phyloP scores from a whole-genome alignment of 2,113 vertebrate species.

The Mesembrinibis cayennensis region DNA sequence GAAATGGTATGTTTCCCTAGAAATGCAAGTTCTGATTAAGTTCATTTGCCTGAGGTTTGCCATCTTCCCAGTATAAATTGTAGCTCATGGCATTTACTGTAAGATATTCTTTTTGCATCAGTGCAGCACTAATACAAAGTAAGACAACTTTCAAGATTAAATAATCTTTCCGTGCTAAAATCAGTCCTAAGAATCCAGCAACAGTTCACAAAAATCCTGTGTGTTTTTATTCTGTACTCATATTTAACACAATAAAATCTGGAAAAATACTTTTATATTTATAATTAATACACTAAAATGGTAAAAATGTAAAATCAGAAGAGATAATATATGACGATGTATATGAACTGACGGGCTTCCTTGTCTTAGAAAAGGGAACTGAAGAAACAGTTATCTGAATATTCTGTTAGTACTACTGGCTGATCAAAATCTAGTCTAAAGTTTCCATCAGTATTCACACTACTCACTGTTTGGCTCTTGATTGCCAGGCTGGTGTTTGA shows the following conservation, averaged over 20 bases:
- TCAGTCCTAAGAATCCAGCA: neutral
- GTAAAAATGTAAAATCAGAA: neutral
- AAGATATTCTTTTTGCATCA: neutral
- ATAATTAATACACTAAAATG: neutral
- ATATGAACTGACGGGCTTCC: neutral
- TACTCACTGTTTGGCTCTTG: neutral
- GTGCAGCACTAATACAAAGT: neutral
- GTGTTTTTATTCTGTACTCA: neutral
- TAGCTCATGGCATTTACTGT: neutral
- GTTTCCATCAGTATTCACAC: neutral
- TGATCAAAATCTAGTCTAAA: neutral
- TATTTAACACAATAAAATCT: neutral
- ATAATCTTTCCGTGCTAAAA: neutral
- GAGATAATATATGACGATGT: neutral
- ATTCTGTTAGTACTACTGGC: neutral
- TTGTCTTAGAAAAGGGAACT: neutral
- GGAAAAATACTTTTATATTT: neutral
- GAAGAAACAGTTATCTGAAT: neutral
- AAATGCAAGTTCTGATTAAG: neutral
- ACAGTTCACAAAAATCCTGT: neutral
- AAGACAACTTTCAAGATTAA: neutral
- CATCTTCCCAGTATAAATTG: neutral
- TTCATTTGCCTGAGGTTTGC: neutral
- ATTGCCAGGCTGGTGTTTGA: neutral
- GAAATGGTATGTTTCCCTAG: neutral